Base-by-base conservation (phyloP, 1,140 invertebrate species). In the Drosophila nikananu region DNA sequence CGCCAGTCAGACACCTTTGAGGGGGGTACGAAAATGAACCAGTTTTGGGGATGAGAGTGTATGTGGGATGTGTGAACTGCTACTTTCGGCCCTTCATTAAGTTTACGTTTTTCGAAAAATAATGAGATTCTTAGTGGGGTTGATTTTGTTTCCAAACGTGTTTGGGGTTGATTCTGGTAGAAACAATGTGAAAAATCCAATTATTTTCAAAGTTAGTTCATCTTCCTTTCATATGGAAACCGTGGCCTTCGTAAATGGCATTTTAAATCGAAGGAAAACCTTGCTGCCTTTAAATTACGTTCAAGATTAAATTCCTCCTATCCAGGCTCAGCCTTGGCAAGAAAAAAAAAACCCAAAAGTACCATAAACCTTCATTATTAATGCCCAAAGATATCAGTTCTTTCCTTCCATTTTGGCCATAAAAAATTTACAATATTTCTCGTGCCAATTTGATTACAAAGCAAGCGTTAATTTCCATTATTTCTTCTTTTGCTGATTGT, bases 381-480 rank as follows among this genome's bases (percentile, higher is more conserved):
- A 67, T 77, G 61, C 35, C 37, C n/a, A 15, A 48, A 57, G 59
- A 67, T 78, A 73, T 67, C 67, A 72, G 51, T 30, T 60, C 51
- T n/a, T 12, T 23, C 27, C 25, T n/a, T 37, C 52, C 72, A 41
- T 30, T 76, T 65, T 42, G 44, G 59, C 35, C 58, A 64, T 70
- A 61, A 57, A 82, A 65, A 83, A 83, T 58, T 44, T 35, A 51
- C 42, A 83, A 79, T 66, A 66, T 58, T 63, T 57, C 52, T 73
- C 55, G 68, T 48, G 75, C 78, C 77, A 76, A 81, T 90, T 90
- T 89, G 81, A 90, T 90, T 90, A 79, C 63, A 67, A 81, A 80
- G 77, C 60, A 70, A 81, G 81, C 70, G 86, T 90, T 90, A 89
- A 90, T 90, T 84, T 87, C 66, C 66, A 79, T 70, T 83, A 74